Percentiles rank a stretch among this genome's conserved stretches.
phyloP scores from a whole-genome alignment of 2,888 invertebrate genomes.

The Xestia sexstrigata region DNA sequence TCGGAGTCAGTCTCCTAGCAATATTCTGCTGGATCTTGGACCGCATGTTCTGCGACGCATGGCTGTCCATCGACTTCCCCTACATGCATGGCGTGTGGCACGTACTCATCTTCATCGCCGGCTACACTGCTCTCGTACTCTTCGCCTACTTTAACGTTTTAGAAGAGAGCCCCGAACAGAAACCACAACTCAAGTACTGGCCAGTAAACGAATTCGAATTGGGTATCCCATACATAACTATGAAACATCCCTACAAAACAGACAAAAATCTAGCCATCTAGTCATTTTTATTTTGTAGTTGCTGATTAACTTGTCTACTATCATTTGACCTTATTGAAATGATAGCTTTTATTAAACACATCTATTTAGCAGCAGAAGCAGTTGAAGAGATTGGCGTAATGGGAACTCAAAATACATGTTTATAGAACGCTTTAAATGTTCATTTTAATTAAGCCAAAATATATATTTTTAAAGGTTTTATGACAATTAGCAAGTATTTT shows the following conservation, averaged over 20 bases:
- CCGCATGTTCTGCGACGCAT: slow-evolving; percentile 94
- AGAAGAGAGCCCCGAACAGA: slow-evolving; percentile 93
- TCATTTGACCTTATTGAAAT: slow-evolving; percentile 25
- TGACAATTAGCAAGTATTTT: slow-evolving; percentile 7
- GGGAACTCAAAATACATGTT: neutral
- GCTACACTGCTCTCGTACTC: slow-evolving; percentile 94
- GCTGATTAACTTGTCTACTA: slow-evolving; percentile 52
- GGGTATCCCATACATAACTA: slow-evolving; percentile 94
- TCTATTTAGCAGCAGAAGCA: neutral
- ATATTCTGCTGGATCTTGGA: slow-evolving; percentile 95
- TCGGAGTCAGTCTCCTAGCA: slow-evolving; percentile 93
- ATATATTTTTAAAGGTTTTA: slow-evolving; percentile 31
- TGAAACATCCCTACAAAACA: slow-evolving; percentile 90
- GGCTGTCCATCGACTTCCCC: slow-evolving; percentile 94
- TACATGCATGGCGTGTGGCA: slow-evolving; percentile 97
- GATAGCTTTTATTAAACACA: slow-evolving; percentile 6
- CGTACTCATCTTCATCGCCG: slow-evolving; percentile 94
- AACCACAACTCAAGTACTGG: slow-evolving; percentile 94
- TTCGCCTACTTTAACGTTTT: slow-evolving; percentile 95
- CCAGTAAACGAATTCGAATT: slow-evolving; percentile 94
- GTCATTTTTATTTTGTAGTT: slow-evolving; percentile 43
- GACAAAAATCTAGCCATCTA: slow-evolving; percentile 88
- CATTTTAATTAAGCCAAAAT: slow-evolving; percentile 6
- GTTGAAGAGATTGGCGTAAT: slow-evolving; percentile 17
- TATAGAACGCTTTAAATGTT: slow-evolving; percentile 4